These are phyloP conservation scores for Oxystoma pomonae DNA, from an alignment of 2,888 invertebrate genomes.

Conservation along the genomic window DNA sequence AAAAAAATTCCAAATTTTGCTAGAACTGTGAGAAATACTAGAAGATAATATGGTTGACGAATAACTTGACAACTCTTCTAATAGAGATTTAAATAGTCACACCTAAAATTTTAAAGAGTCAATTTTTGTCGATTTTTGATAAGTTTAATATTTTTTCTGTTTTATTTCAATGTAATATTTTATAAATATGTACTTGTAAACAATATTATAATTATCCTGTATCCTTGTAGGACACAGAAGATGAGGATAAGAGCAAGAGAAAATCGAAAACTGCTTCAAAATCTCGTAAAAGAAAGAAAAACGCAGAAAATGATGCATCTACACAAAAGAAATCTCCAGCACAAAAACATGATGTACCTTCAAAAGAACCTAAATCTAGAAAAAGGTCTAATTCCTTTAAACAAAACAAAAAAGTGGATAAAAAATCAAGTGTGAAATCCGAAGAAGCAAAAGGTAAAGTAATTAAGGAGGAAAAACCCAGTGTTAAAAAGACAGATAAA, in stretches of 20 bases:
- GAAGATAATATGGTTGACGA: too few relatives aligned
- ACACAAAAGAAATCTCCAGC: conserved; percentile 20
- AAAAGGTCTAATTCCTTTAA: conserved; percentile 25
- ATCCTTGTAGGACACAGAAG: conserved; percentile 41
- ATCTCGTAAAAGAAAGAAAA: conserved; percentile 22
- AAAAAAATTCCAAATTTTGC: too few relatives aligned
- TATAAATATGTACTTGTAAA: too few relatives aligned
- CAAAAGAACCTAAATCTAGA: conserved; percentile 26
- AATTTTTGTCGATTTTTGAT: too few relatives aligned
- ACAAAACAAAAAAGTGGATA: conserved; percentile 21
- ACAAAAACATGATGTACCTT: conserved; percentile 10
- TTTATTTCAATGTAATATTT: too few relatives aligned
- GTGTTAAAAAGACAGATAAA: background rate
- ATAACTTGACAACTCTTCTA: too few relatives aligned
- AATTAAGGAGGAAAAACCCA: background rate
- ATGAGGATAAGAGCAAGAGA: conserved; percentile 36
- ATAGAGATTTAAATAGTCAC: too few relatives aligned
- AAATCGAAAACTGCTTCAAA: conserved; percentile 28
- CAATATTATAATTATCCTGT: too few relatives aligned
- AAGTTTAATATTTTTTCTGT: too few relatives aligned
- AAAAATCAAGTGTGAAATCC: conserved; percentile 6
- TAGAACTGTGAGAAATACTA: too few relatives aligned
- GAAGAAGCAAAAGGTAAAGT: conserved; percentile 2
- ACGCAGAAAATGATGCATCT: conserved; percentile 13
- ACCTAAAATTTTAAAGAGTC: too few relatives aligned